A percentile compares a stretch with the other conserved stretches of the same genome.
These are phyloP conservation scores for Sebastes jordani DNA, from an alignment of 2,797 vertebrate genomes.

Conservation along the genomic window DNA sequence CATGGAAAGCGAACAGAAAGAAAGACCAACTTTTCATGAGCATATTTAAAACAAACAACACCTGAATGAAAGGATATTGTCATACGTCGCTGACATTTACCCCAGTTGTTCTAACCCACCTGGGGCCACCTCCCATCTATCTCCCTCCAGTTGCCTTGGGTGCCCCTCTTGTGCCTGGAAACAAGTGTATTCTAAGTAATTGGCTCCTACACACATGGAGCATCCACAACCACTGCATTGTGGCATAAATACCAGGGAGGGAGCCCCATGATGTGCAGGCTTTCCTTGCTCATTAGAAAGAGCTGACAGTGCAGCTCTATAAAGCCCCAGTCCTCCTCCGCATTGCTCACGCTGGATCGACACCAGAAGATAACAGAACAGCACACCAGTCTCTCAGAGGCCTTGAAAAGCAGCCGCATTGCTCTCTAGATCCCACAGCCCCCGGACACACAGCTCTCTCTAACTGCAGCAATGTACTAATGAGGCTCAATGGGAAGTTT, in stretches of 20 bases:
- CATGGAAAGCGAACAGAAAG: conserved; percentile 15
- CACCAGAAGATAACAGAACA: conserved; percentile 65
- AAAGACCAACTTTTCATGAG: neutral
- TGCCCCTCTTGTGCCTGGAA: conserved; percentile 30
- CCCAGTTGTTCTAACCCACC: neutral
- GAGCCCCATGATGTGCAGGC: conserved; percentile 66
- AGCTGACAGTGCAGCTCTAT: conserved; percentile 71
- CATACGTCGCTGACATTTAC: neutral
- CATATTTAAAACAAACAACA: neutral
- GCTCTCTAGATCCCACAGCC: conserved; percentile 21
- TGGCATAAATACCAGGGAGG: conserved; percentile 66
- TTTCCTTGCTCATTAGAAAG: conserved; percentile 75
- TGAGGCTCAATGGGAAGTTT: conserved; percentile 50
- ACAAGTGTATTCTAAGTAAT: conserved; percentile 55
- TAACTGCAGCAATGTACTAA: conserved; percentile 59
- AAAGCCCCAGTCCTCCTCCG: conserved; percentile 68
- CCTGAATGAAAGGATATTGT: neutral
- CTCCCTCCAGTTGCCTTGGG: neutral
- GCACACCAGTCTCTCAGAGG: conserved; percentile 54
- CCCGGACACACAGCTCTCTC: conserved; percentile 19
- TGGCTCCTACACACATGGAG: conserved; percentile 30
- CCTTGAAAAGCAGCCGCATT: conserved; percentile 46
- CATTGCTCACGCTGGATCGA: conserved; percentile 72
- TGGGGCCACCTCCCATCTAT: conserved; percentile 16
- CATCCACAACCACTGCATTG: conserved; percentile 52